These are phyloP conservation scores for Ricordea florida DNA, from an alignment of 92 coral and sea anemone genomes.

Conservation along the genomic window DNA sequence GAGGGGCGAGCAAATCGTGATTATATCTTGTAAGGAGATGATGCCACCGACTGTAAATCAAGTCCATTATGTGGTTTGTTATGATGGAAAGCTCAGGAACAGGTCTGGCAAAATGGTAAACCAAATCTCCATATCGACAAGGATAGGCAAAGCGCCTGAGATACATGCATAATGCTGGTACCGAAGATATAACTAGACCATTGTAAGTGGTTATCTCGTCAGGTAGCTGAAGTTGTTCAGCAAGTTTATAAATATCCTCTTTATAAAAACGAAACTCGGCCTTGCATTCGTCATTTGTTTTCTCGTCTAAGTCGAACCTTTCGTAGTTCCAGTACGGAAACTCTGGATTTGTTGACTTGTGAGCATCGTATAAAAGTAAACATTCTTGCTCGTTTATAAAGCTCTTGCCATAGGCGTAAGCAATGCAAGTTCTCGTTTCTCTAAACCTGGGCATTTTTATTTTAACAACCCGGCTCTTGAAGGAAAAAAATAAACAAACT, in stretches of 20 bases:
- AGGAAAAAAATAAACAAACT: too few species aligned
- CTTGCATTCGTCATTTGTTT: slow-evolving; percentile 57
- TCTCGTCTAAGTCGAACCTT: slow-evolving; percentile 56
- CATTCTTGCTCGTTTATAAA: slow-evolving; percentile 45
- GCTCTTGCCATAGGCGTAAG: slow-evolving; percentile 16
- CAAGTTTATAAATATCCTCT: slow-evolving; percentile 48
- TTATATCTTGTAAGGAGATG: too few species aligned
- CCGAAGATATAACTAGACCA: slow-evolving; percentile 28
- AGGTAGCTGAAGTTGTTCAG: slow-evolving; percentile 39
- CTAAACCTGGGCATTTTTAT: too few species aligned
- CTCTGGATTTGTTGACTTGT: slow-evolving; percentile 51
- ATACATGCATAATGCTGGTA: slow-evolving; percentile 34
- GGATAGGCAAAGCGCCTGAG: slow-evolving; percentile 50
- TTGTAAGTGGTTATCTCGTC: slow-evolving; percentile 45
- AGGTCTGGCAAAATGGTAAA: too few species aligned
- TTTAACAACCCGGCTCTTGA: too few species aligned
- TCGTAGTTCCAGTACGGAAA: slow-evolving; percentile 62
- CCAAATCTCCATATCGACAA: slow-evolving; percentile 36
- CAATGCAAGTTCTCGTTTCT: slow-evolving; percentile 37
- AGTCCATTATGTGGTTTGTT: too few species aligned
- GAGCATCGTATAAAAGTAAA: slow-evolving; percentile 45
- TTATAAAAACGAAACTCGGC: slow-evolving; percentile 57
- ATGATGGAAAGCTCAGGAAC: too few species aligned
- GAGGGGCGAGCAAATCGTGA: too few species aligned
- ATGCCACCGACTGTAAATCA: too few species aligned